Evolutionary conservation across 1,140 invertebrate genomes (phyloP), one percentile per base, ranked within the genome.

Genomic region (Ips nitidus): DNA sequence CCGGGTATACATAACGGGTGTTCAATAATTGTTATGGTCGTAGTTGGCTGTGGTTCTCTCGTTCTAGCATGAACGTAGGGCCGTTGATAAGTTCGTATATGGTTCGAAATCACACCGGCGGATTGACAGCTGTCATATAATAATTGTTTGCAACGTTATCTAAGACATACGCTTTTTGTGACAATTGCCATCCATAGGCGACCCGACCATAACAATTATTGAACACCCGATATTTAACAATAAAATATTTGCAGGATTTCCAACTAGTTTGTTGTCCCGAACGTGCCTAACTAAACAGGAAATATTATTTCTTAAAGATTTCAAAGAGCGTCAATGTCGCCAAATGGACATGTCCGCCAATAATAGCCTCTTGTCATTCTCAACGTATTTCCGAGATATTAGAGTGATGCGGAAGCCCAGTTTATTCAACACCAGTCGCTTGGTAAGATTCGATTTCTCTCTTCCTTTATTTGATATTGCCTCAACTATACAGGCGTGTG

Each of bases 301-400:
- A 58, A 56, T 85, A 6, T 76, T 69, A 67, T 86, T 81, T 78
- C 75, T 86, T 38, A 73, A 80, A 71, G 71, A 22, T 22, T 22
- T 22, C 84, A 60, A 80, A 79, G 70, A 79, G 81, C 70, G 74
- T 73, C 66, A 73, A 74, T 86, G 85, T 70, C 77, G 80, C 47
- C 82, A 84, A 71, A 77, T 66, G 52, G 59, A 80, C 43, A 72
- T 83, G 64, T 72, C 57, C 52, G 80, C 80, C 41, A 64, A 75
- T 22, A 84, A 84, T 69, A 38, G 80, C 59, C 36, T 75, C 72
- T 58, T 84, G 22, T 81, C 82, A 67, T 67, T 75, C 3, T 59
- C 63, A 41, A 74, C 70, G 53, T 84, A 78, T 69, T 73, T 66
- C 61, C 55, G 62, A 42, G 66, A 75, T 60, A 52, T 75, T 41